Evolutionary conservation across 2,888 invertebrate genomes (phyloP).

Genomic region (Zhengitettix transpicula): DNA sequence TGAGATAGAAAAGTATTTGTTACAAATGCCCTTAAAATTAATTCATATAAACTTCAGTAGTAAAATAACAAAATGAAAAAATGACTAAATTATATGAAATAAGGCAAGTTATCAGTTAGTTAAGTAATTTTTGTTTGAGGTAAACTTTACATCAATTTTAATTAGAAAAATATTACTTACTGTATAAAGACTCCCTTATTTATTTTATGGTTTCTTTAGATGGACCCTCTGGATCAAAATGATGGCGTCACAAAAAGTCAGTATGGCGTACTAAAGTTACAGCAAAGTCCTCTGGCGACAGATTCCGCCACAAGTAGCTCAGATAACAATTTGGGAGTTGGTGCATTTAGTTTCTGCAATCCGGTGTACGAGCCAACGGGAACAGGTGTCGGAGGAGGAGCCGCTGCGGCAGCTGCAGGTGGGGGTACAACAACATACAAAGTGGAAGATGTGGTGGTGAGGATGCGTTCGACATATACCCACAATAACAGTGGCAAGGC

Average conservation of each 20-base stretch:
- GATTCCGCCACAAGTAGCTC: constrained; percentile 13
- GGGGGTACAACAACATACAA: constrained; percentile 39
- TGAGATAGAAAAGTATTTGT: too few relatives aligned
- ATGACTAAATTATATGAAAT: too few relatives aligned
- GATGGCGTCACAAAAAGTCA: constrained; percentile 33
- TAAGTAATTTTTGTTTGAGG: too few relatives aligned
- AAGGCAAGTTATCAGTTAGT: too few relatives aligned
- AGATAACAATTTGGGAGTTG: constrained; percentile 2
- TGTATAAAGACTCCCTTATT: not conserved
- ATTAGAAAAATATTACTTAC: not conserved
- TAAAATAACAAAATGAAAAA: too few relatives aligned
- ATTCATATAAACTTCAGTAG: too few relatives aligned
- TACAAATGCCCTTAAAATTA: too few relatives aligned
- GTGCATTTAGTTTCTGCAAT: constrained; percentile 60
- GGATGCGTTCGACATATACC: constrained; percentile 28
- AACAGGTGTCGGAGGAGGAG: constrained; percentile 17
- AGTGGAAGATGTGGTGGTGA: constrained; percentile 59
- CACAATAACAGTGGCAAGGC: constrained; percentile 5
- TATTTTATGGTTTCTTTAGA: constrained; percentile 24
- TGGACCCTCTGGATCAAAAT: constrained; percentile 39
- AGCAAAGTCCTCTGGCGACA: constrained; percentile 39
- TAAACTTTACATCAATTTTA: not conserved
- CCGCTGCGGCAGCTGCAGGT: not conserved
- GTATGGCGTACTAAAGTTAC: constrained; percentile 61
- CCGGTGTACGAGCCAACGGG: constrained; percentile 57